These are phyloP conservation scores for Aethes cnicana DNA, from an alignment of 2,888 invertebrate genomes.

Conservation along the genomic window DNA sequence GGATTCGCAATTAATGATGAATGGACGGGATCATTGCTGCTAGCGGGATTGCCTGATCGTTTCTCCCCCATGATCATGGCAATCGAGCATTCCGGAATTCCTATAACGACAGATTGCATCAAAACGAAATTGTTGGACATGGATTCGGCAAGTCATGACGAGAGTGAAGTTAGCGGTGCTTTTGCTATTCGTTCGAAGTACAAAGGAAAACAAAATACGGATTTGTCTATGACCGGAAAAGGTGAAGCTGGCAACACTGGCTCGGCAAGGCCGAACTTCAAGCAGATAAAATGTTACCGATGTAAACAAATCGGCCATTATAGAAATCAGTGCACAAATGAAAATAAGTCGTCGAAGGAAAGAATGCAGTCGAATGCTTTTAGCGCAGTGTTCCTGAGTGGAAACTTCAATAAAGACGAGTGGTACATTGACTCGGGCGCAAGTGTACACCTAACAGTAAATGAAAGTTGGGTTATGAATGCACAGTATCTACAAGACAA, in stretches of 20 bases:
- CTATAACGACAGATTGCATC: constrained; percentile 5
- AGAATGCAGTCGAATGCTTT: no score
- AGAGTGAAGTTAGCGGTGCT: no score
- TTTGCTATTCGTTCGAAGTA: no score
- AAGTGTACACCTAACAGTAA: constrained; percentile 4
- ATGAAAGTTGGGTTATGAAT: not conserved
- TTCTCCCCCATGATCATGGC: constrained; percentile 17
- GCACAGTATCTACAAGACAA: not conserved
- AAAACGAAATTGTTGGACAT: constrained; percentile 17
- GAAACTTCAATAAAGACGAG: not conserved
- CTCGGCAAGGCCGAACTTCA: no score
- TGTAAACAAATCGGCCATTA: constrained; percentile 28
- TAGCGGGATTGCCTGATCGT: constrained; percentile 13
- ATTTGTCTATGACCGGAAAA: no score
- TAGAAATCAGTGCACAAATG: constrained; percentile 6
- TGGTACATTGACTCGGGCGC: constrained; percentile 10
- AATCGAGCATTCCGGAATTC: constrained; percentile 19
- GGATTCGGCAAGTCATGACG: no score
- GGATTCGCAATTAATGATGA: constrained; percentile 19
- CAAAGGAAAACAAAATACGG: no score
- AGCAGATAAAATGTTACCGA: constrained; percentile 19
- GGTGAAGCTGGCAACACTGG: no score
- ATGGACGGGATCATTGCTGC: constrained; percentile 14
- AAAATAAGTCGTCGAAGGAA: not conserved
- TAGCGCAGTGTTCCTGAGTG: not conserved